Conservation (phyloP, 92 coral and sea anemone species). For the Phenganax stokvisi region DNA sequence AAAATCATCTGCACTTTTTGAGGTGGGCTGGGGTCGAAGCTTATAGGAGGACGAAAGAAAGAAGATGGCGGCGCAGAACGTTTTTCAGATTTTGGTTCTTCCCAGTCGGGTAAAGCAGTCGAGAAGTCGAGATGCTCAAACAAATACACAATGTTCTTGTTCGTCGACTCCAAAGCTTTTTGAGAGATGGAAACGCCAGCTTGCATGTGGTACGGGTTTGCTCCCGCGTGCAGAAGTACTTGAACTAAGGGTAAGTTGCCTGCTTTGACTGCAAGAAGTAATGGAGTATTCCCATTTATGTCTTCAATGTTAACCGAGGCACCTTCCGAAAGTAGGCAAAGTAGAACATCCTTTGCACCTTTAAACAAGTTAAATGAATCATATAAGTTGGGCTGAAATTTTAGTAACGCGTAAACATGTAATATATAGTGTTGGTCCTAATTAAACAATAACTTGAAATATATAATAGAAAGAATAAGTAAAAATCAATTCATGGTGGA, state of each 20-base stretch:
- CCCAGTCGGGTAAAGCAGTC: conserved; percentile 38
- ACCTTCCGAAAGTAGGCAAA: conserved; percentile 19
- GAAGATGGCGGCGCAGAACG: neutral
- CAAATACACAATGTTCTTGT: conserved; percentile 34
- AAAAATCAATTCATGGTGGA: too few relatives aligned
- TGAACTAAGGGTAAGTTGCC: conserved; percentile 15
- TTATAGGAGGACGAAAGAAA: conserved; percentile 26
- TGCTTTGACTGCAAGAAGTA: conserved; percentile 30
- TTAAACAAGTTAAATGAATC: neutral
- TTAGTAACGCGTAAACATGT: too few relatives aligned
- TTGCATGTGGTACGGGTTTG: conserved; percentile 32
- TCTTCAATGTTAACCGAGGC: conserved; percentile 28
- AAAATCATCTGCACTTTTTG: conserved; percentile 10
- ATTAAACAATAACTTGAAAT: too few relatives aligned
- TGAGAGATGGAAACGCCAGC: conserved; percentile 16
- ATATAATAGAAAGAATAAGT: too few relatives aligned
- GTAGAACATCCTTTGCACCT: conserved; percentile 28
- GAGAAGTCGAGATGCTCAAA: conserved; percentile 29
- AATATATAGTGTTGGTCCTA: too few relatives aligned
- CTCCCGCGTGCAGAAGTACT: conserved; percentile 37
- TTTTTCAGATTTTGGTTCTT: neutral
- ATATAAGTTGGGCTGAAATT: neutral
- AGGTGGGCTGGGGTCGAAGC: conserved; percentile 22
- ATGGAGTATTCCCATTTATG: conserved; percentile 26
- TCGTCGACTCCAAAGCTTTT: conserved; percentile 8